Conservation (phyloP, 2,797 vertebrate species). For the Enteromius afrohamiltoni region DNA sequence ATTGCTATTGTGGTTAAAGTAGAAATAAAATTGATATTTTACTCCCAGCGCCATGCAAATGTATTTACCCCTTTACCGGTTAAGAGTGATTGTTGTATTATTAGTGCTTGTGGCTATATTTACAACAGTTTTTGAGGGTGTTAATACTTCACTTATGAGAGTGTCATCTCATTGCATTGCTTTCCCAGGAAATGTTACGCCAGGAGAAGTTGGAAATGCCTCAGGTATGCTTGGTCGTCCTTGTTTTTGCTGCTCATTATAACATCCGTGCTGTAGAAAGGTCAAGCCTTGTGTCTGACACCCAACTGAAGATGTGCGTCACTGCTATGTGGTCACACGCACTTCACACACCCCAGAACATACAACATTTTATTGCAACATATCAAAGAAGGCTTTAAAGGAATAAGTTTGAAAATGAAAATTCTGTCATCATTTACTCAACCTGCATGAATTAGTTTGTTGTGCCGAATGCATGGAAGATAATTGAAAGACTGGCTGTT, state of each 20-base stretch:
- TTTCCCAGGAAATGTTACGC: not conserved
- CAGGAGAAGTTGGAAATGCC: constrained; percentile 1
- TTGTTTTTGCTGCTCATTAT: constrained; percentile 35
- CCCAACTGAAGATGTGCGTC: constrained; percentile 1
- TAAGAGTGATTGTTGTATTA: constrained; percentile 18
- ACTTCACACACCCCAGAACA: constrained; percentile 12
- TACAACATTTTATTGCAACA: constrained; percentile 21
- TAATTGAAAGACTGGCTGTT: too few species aligned
- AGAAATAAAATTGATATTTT: not conserved
- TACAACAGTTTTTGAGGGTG: not conserved
- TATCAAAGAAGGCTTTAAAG: not conserved
- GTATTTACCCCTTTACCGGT: not conserved
- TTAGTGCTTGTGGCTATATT: constrained; percentile 11
- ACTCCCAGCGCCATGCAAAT: constrained; percentile 12
- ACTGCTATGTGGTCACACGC: constrained; percentile 14
- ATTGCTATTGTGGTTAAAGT: constrained; percentile 61
- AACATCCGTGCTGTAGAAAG: constrained; percentile 15
- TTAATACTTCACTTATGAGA: constrained; percentile 11
- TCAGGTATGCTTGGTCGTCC: not conserved
- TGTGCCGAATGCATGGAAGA: too few species aligned
- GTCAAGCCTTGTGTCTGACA: constrained; percentile 23
- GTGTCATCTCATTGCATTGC: not conserved
- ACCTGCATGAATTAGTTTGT: too few species aligned
- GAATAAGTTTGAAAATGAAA: too few species aligned
- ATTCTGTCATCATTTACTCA: too few species aligned